phyloP scores from a whole-genome alignment of 2,888 invertebrate genomes.

The Steinernema scapterisci region DNA sequence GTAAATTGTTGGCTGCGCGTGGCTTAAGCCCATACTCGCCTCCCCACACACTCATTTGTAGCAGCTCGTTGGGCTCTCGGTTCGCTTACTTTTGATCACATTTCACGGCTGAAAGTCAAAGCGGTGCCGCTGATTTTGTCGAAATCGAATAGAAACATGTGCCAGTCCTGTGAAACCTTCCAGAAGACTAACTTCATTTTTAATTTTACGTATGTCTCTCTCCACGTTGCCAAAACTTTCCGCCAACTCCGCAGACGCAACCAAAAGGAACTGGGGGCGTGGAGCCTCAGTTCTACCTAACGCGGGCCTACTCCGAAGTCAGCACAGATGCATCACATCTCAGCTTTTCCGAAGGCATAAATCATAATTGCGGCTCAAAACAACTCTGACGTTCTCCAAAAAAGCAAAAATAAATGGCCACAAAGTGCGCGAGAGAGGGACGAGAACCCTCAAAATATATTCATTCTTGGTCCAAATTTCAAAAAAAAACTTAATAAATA shows the following conservation, averaged over 20 bases:
- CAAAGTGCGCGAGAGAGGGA: not conserved
- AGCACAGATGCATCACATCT: not conserved
- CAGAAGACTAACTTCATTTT: not conserved
- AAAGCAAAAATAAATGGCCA: not conserved
- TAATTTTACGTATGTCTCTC: not conserved
- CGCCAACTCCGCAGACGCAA: not conserved
- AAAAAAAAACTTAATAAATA: slow-evolving; percentile 21
- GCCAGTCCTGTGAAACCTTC: not conserved
- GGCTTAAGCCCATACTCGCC: not conserved
- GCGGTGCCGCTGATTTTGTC: slow-evolving; percentile 8
- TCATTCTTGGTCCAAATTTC: slow-evolving; percentile 10
- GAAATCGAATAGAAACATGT: slow-evolving; percentile 11
- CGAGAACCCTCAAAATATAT: slow-evolving; percentile 13
- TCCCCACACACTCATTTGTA: not conserved
- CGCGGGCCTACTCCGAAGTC: not conserved
- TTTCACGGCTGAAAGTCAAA: too few species aligned
- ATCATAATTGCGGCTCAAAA: slow-evolving; percentile 13
- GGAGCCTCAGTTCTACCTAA: not conserved
- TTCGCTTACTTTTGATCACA: not conserved
- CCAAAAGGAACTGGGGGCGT: not conserved
- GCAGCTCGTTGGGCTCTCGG: not conserved
- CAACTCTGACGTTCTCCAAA: not conserved
- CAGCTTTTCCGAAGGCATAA: not conserved
- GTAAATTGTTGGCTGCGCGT: not conserved
- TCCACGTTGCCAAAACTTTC: not conserved